phyloP scores from a whole-genome alignment of 2,888 invertebrate genomes.

The Rhyacophila evoluta region DNA sequence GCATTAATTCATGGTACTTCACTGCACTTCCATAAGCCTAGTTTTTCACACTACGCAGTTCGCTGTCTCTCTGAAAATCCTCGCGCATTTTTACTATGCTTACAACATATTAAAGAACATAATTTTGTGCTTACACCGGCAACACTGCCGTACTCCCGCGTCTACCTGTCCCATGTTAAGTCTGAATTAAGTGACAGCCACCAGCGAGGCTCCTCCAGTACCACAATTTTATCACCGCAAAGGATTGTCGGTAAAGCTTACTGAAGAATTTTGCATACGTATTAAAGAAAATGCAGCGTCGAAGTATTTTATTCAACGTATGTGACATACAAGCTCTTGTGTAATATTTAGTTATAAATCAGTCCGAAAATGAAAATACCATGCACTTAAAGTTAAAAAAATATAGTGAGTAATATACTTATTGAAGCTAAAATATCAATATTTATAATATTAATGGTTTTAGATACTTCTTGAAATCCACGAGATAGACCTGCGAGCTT shows the following conservation, averaged over 20 bases:
- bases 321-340: too few relatives aligned
- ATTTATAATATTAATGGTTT: too few relatives aligned
- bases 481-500: too few relatives aligned
- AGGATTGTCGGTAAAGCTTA: not conserved
- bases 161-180: constrained; percentile 45
- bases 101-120: constrained; percentile 53
- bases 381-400: too few relatives aligned
- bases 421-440: too few relatives aligned
- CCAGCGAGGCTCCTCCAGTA: not conserved
- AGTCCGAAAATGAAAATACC: too few relatives aligned
- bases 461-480: too few relatives aligned
- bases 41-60: constrained; percentile 12
- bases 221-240: not conserved
- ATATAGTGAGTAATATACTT: too few relatives aligned
- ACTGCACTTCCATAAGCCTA: not conserved
- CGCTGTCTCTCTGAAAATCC: constrained; percentile 34
- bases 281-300: constrained; percentile 7
- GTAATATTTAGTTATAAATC: too few relatives aligned
- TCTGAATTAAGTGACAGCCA: constrained; percentile 51
- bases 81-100: constrained; percentile 47
- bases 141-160: constrained; percentile 19
- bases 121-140: constrained; percentile 49
- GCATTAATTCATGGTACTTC: not conserved
- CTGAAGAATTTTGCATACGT: constrained; percentile 14
- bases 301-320: not conserved